phyloP scores from a whole-genome alignment of 1,140 invertebrate species.

The Macrobrachium rosenbergii region DNA sequence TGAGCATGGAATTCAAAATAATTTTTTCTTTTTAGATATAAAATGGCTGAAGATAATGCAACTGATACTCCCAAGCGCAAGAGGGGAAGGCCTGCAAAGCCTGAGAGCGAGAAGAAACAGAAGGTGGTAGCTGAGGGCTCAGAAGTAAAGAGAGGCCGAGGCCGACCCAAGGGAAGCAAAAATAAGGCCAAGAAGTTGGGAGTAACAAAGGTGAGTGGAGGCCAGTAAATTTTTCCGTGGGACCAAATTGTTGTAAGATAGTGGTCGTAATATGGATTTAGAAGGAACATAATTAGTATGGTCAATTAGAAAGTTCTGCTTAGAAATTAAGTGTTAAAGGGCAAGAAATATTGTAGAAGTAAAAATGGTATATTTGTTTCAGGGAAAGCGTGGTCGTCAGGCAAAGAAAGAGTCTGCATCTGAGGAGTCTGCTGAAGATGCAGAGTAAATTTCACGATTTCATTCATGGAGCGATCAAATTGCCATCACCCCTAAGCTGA shows the following conservation, averaged over 20 bases:
- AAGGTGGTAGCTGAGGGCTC: not conserved
- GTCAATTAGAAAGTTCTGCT: not conserved
- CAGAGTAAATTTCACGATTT: slow-evolving; percentile 27
- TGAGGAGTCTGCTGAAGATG: slow-evolving; percentile 48
- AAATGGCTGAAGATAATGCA: slow-evolving; percentile 46
- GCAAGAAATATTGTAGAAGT: not conserved
- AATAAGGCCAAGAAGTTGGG: slow-evolving; percentile 34
- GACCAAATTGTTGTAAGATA: no score
- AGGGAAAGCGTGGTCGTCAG: slow-evolving; percentile 48
- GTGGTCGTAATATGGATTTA: no score
- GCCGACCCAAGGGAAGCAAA: slow-evolving; percentile 56
- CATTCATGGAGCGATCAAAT: not conserved
- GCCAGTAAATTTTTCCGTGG: no score
- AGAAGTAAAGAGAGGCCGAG: slow-evolving; percentile 42
- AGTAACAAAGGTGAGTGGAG: slow-evolving; percentile 5
- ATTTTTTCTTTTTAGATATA: not conserved
- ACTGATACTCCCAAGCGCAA: slow-evolving; percentile 46
- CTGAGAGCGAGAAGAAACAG: slow-evolving; percentile 47
- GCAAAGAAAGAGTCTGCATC: slow-evolving; percentile 47
- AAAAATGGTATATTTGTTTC: not conserved
- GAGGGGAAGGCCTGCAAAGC: slow-evolving; percentile 47
- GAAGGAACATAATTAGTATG: not conserved
- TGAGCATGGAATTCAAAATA: not conserved
- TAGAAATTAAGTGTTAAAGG: not conserved
- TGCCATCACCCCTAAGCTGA: slow-evolving; percentile 5